Evolutionary conservation across 37 sponge, comb jelly and placozoan species (phyloP), one percentile per base, ranked within the genome.

Genomic region (Beroe forskalii): DNA sequence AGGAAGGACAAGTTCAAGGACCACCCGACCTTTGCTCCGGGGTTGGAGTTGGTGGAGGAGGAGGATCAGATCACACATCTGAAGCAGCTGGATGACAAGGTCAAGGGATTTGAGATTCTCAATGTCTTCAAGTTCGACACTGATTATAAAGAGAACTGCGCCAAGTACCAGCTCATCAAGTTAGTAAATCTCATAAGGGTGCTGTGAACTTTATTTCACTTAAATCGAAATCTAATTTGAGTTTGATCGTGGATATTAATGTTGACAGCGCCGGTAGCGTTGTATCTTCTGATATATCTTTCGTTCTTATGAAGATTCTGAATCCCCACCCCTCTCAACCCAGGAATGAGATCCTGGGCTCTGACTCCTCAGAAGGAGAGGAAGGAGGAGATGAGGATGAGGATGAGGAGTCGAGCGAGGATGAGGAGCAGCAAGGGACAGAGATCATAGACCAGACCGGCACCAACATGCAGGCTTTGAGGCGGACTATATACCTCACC

Each of bases 1-100:
- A 72, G 97, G 41, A 98, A 98, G 80, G 99, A 96, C 90, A 83
- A 92, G 31, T 98, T 95, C 90, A 94, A 95, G 95, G 97, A 95
- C 39, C 92, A 96, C 62, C 97, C 97, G 0, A 30, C 95, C 0
- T 91, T 98, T 6, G 40, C 92, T 1, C 89, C 91, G 27, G 95
- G 91, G 60, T 93, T 98, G 86, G 97, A 96, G 44, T 89, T 98
- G 60, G 95, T 98, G 75, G 92, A 96, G 38, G 99, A 96, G 64
- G 94, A 93, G 23, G 99, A 98, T 89, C 99, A 98, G 90, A 95
- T 93, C 62, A 98, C 99, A 0, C 99, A 98, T 90, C 91, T 96
- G 32, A 92, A 96, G 32, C 90, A 93, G 20, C 76, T 98, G 32
- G 94, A 94, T 19, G 99, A 98, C 42, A 92, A 92, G 0, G 91